These are phyloP conservation scores for Syngnathoides biaculeatus DNA, from an alignment of 2,113 vertebrate species.

Conservation along the genomic window DNA sequence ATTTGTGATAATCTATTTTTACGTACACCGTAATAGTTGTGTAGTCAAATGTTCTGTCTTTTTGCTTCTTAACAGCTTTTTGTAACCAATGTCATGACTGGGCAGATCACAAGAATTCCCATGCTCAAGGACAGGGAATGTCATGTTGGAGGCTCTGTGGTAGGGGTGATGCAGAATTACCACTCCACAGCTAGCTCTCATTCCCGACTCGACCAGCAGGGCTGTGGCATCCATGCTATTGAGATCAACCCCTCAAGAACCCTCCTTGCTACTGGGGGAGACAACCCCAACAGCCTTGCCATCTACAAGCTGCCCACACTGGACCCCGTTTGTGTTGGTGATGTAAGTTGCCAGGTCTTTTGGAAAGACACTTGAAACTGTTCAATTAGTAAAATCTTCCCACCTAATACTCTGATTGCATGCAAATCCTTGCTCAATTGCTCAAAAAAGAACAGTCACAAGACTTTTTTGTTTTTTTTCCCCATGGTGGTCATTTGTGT, in stretches of 20 bases:
- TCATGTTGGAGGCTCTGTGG: conserved; percentile 49
- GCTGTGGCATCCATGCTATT: conserved; percentile 96
- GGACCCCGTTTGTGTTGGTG: conserved; percentile 95
- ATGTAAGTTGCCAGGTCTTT: conserved; percentile 80
- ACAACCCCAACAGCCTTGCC: conserved; percentile 97
- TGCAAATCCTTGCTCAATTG: background rate
- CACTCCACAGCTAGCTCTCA: conserved; percentile 55
- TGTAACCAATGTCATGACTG: conserved; percentile 90
- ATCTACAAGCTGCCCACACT: conserved; percentile 93
- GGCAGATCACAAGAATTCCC: conserved; percentile 94
- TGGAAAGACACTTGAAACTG: background rate
- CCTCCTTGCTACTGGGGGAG: conserved; percentile 92
- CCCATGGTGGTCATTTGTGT: conserved; percentile 22
- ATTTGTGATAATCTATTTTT: background rate
- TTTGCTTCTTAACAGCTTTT: conserved; percentile 79
- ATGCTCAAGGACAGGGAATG: conserved; percentile 90
- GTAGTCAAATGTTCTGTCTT: conserved; percentile 7
- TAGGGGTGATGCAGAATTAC: conserved; percentile 40
- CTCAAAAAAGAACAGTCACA: background rate
- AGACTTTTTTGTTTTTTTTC: conserved; percentile 3
- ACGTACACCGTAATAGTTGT: background rate
- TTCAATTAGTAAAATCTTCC: background rate
- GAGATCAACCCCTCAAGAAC: conserved; percentile 92
- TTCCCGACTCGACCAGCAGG: conserved; percentile 81
- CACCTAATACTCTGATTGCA: background rate